Percentiles rank a stretch among this genome's conserved stretches.
These are phyloP conservation scores for Octomys mimax DNA, from an alignment of 2,797 vertebrate genomes.

Conservation along the genomic window DNA sequence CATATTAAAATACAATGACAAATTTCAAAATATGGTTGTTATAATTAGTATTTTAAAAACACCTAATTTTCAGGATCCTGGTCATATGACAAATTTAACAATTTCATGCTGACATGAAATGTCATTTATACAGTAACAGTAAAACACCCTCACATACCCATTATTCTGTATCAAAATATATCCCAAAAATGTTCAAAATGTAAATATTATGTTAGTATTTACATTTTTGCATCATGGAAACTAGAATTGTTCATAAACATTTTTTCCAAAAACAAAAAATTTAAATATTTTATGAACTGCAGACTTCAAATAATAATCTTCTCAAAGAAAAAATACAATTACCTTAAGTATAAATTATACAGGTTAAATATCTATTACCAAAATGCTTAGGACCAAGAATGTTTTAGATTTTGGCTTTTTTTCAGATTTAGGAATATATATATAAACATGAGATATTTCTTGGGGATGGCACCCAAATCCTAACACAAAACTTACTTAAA, in stretches of 20 bases:
- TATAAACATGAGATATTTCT: neutral
- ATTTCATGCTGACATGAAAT: conserved; percentile 17
- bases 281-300: neutral
- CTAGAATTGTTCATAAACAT: conserved; percentile 5
- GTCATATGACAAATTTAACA: neutral
- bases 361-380: neutral
- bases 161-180: conserved; percentile 3
- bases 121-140: neutral
- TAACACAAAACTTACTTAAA: neutral
- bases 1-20: conserved; percentile 38
- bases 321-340: conserved; percentile 57
- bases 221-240: conserved; percentile 10
- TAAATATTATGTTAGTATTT: neutral
- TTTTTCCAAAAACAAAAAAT: neutral
- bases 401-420: neutral
- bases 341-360: neutral
- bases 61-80: conserved; percentile 6
- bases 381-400: neutral
- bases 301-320: conserved; percentile 29
- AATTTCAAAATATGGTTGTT: neutral
- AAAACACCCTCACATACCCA: neutral
- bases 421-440: neutral
- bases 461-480: neutral
- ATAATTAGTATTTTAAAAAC: conserved; percentile 33
- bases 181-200: conserved; percentile 32